Evolutionary conservation across 1,140 invertebrate species (phyloP).

Genomic region (Euborellia annulipes): DNA sequence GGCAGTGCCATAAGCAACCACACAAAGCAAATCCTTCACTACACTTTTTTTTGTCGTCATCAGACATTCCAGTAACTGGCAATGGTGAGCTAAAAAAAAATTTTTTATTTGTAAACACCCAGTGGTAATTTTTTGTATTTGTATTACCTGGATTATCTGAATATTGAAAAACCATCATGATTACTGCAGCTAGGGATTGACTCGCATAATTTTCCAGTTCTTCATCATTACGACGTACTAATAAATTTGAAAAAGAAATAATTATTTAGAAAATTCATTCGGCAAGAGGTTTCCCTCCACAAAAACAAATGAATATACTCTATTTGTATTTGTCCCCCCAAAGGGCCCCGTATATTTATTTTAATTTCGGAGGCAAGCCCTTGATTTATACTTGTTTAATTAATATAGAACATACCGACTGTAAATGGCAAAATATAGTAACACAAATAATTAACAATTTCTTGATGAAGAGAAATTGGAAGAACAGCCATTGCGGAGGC

Average conservation of each 20-base stretch:
- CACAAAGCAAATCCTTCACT: constrained; percentile 84
- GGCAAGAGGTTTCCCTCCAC: too few species aligned
- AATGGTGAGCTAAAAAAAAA: constrained; percentile 61
- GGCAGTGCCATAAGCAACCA: constrained; percentile 92
- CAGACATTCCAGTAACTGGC: constrained; percentile 84
- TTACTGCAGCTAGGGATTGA: constrained; percentile 83
- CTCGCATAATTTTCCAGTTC: constrained; percentile 69
- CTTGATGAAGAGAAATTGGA: constrained; percentile 78
- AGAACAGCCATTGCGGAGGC: constrained; percentile 86
- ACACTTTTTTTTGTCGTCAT: constrained; percentile 83
- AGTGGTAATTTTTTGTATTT: neutral
- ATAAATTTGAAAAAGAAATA: constrained; percentile 15
- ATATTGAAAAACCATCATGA: constrained; percentile 97
- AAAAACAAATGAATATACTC: too few species aligned
- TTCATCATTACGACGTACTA: constrained; percentile 45
- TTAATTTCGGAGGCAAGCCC: too few species aligned
- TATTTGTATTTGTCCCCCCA: too few species aligned
- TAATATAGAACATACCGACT: constrained; percentile 63
- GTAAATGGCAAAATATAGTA: constrained; percentile 95
- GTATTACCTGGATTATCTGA: constrained; percentile 68
- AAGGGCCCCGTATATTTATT: too few species aligned
- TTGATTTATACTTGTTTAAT: too few species aligned
- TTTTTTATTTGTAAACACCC: neutral
- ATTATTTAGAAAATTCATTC: too few species aligned
- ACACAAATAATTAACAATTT: constrained; percentile 88